Percentiles rank a stretch among this genome's conserved stretches.
Evolutionary conservation across 2,888 invertebrate genomes (phyloP).

Genomic region (Catocala sponsa): DNA sequence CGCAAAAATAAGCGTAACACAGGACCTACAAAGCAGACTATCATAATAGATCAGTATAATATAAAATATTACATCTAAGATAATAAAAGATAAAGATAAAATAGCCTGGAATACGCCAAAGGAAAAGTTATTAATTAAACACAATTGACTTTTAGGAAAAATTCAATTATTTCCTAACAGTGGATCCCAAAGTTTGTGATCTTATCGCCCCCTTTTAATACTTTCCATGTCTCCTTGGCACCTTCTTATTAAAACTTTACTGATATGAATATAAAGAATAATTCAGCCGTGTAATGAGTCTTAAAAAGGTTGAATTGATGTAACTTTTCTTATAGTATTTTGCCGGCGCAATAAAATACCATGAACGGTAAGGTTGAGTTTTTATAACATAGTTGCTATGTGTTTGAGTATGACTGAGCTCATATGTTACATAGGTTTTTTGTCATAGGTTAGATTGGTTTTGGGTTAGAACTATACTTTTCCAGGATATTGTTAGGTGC

Average conservation of each 20-base stretch:
- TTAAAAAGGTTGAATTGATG: no score
- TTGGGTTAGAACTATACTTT: no score
- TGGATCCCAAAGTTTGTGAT: conserved; percentile 20
- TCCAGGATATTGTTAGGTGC: no score
- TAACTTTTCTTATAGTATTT: no score
- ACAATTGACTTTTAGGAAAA: conserved; percentile 35
- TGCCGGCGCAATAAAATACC: no score
- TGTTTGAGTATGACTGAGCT: no score
- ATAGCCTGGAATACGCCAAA: conserved; percentile 20
- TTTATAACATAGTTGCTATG: no score
- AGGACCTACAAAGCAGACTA: no score
- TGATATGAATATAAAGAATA: conserved; percentile 23
- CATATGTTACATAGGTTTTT: no score
- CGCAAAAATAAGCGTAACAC: no score
- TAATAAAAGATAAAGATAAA: conserved; percentile 13
- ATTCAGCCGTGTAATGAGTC: background rate
- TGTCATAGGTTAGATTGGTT: no score
- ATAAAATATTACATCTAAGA: conserved; percentile 4
- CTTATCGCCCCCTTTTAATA: conserved; percentile 13
- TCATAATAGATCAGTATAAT: background rate
- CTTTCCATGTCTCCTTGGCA: conserved; percentile 11
- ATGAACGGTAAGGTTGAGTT: no score
- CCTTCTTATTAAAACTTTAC: conserved; percentile 34
- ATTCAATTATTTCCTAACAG: conserved; percentile 30
- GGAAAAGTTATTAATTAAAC: conserved; percentile 36